A percentile compares a stretch with the other conserved stretches of the same genome.
Conservation (phyloP, 2,113 vertebrate species). For the Mus pahari region DNA sequence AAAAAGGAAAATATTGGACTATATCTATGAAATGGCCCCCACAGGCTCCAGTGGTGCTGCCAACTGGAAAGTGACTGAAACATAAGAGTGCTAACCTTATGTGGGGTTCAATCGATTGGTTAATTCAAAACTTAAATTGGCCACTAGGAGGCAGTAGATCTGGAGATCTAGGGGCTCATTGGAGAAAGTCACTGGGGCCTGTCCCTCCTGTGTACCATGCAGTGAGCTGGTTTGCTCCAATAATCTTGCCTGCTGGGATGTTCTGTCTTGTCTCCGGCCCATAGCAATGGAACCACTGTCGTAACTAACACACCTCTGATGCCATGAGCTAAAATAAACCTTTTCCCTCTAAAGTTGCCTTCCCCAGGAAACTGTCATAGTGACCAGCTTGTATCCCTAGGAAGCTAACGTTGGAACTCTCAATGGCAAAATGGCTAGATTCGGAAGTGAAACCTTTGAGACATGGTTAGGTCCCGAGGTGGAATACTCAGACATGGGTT, state of each 20-base stretch:
- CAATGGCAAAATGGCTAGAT: neutral
- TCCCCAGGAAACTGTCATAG: neutral
- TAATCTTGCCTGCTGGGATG: neutral
- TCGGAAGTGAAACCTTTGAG: neutral
- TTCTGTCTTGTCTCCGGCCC: no score
- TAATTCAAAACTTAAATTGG: neutral
- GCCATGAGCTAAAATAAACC: neutral
- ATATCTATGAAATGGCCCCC: neutral
- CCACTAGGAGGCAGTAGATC: neutral
- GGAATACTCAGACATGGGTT: neutral
- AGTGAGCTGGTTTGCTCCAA: neutral
- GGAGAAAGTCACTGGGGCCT: neutral
- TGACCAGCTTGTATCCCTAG: neutral
- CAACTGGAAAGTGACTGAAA: neutral
- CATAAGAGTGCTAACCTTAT: neutral
- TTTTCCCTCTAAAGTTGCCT: neutral
- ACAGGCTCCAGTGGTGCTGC: neutral
- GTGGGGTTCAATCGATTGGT: neutral
- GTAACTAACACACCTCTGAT: neutral
- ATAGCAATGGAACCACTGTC: neutral
- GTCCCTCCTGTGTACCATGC: neutral
- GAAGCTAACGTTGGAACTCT: neutral
- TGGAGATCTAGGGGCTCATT: neutral
- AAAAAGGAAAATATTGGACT: neutral
- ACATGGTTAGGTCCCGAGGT: no score